Evolutionary conservation across 2,113 vertebrate species (phyloP), one percentile per base, ranked within the genome.

Genomic region (Dermatemys mawii): DNA sequence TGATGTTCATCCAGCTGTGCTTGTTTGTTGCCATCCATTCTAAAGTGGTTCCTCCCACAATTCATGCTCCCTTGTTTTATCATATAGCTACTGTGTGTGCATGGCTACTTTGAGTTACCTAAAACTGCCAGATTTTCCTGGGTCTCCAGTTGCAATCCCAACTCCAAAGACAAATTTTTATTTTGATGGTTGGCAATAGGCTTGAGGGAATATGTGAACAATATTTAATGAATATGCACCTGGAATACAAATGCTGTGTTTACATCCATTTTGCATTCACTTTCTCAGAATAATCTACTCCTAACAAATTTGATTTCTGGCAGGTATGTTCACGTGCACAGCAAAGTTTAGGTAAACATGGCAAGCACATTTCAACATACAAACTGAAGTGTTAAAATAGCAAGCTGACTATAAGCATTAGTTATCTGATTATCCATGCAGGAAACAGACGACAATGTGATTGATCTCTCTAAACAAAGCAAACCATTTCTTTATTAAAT

Each of bases 301-400:
- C n/a, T 26, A 13, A 2, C 44, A 60, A 76, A 29, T 11, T 48
- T 26, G n/a, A 22, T 75, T 21, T 3, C 27, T 8, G 53, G n/a
- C 57, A 81, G 16, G 57, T 44, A 32, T 44, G 44, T 46, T 87
- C 32, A 57, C 26, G 70, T 9, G 70, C 3, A 2, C 73, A 27
- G 32, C 3, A 50, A 54, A 35, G 49, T 76, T 86, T 78, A 85
- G 75, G 51, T 1, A 76, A 35, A 5, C 2, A 13, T 0, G 2
- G 17, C 22, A n/a, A 85, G 35, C 70, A 86, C 21, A 80, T 67
- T 83, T 55, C 13, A 57, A 0, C 27, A 17, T 44, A 26, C 12
- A 54, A 50, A 67, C 11, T 54, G 29, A 50, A 87, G 6, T 13
- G 57, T 57, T 90, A 48, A 88, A 83, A 16, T 16, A 41, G 46